Evolutionary conservation across 2,888 invertebrate genomes (phyloP), one percentile per base, ranked within the genome.

Genomic region (Chirona hameri): DNA sequence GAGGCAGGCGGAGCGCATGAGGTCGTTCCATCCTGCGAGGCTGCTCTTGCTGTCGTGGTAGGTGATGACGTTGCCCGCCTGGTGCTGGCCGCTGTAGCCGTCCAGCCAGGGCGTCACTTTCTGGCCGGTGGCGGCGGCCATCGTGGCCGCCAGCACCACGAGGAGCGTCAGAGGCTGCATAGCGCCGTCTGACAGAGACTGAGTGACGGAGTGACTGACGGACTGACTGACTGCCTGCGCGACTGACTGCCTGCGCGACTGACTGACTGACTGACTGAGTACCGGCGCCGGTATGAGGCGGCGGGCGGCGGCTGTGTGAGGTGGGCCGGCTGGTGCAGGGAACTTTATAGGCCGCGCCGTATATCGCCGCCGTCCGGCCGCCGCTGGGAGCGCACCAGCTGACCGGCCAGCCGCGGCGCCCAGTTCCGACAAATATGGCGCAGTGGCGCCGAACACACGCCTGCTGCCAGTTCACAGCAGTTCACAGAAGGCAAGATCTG

Each of bases 31-130:
- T 39, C 9, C 0, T 39, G 46, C 76, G 39, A 76, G 39, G 46
- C 76, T 76, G 76, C 76, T 46, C 21, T 21, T 5, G 76, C 76
- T 76, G 46, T 76, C 76, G 76, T 76, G 24, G 76, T 76, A 76
- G 21, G 76, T 76, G 76, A 76, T 76, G 18, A 76, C 4, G 46
- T 2, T 76, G 76, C 76, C 76, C 10, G 76, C 24, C 46, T 76
- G 46, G 46, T 76, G 76, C 76, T 76, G 76, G 76, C 46, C 76
- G 39, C 4, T 24, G 46, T 76, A 76, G 76, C 39, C 76, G 46
- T 76, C 76, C 39, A 76, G 76, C 76, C 76, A 76, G 18, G 76
- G 76, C 46, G 18, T 21, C 21, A 76, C 76, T 18, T 9, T 1
- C 39, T 39, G 14, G 24, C 5, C 39, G 39, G 76, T 21, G 21